phyloP scores from a whole-genome alignment of 2,888 invertebrate genomes.

The Ferdinandea cuprea region DNA sequence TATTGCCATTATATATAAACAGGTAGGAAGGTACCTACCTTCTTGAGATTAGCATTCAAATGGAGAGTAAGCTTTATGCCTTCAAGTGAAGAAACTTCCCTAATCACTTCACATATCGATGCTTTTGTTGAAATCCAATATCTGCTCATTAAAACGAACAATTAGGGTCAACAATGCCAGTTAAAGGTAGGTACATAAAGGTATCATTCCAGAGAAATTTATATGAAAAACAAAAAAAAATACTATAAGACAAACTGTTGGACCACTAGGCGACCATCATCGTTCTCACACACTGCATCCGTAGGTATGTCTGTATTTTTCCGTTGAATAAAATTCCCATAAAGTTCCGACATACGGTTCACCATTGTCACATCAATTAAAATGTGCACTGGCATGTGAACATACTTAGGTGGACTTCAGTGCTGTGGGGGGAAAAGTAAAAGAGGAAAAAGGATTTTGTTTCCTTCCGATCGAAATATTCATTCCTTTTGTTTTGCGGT shows the following conservation, averaged over 20 bases:
- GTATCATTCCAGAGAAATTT: neutral
- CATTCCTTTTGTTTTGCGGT: slow-evolving; percentile 57
- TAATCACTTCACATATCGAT: too few species aligned
- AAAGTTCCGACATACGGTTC: slow-evolving; percentile 66
- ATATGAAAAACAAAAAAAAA: neutral
- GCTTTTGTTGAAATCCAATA: neutral
- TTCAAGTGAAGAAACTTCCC: too few species aligned
- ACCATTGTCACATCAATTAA: slow-evolving; percentile 74
- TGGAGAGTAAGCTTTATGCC: too few species aligned
- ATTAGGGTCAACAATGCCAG: neutral
- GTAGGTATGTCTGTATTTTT: slow-evolving; percentile 40
- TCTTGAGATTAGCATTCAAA: too few species aligned
- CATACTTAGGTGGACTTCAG: too few species aligned
- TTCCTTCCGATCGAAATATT: slow-evolving; percentile 69
- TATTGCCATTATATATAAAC: too few species aligned
- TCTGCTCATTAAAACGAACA: neutral
- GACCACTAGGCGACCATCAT: neutral
- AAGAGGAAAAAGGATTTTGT: slow-evolving; percentile 56
- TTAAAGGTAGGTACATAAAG: too few species aligned
- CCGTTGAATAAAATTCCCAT: slow-evolving; percentile 68
- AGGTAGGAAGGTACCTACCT: too few species aligned
- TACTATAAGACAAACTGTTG: neutral
- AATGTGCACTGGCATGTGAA: slow-evolving; percentile 73
- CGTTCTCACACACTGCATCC: neutral
- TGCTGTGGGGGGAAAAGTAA: slow-evolving; percentile 7